Evolutionary conservation across 2,797 vertebrate species (phyloP).

Genomic region (Pseudotriccus pelzelni): DNA sequence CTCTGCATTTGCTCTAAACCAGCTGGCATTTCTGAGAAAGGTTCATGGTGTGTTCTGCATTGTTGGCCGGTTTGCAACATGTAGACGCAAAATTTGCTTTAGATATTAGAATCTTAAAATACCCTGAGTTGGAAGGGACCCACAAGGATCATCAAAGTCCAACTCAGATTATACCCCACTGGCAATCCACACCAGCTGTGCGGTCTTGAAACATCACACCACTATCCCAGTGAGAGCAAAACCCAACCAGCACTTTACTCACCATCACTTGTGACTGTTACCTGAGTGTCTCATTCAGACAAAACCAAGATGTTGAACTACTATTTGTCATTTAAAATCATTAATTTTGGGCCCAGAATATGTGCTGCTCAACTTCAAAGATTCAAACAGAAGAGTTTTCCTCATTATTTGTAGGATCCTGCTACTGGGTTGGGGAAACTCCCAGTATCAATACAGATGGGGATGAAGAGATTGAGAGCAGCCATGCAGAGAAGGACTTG

Average conservation of each 20-base stretch:
- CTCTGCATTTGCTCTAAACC: neutral
- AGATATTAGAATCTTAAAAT: neutral
- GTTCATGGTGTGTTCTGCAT: rapidly evolving
- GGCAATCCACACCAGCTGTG: neutral
- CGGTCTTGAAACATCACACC: neutral
- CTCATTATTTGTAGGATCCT: neutral
- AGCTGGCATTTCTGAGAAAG: neutral
- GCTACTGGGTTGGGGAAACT: neutral
- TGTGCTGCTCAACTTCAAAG: neutral
- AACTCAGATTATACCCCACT: neutral
- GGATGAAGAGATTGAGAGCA: neutral
- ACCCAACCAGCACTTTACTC: rapidly evolving
- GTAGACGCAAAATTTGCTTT: neutral
- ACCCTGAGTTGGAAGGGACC: neutral
- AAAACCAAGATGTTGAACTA: neutral
- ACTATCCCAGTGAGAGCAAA: neutral
- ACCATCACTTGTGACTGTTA: neutral
- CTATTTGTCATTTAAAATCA: neutral
- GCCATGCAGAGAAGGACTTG: neutral
- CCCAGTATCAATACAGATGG: neutral
- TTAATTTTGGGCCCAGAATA: neutral
- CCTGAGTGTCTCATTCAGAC: neutral
- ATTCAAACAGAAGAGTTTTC: neutral
- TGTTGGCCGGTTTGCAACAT: neutral
- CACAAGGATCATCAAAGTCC: neutral